phyloP scores from a whole-genome alignment of 2,888 invertebrate genomes.

The Rapana venosa region DNA sequence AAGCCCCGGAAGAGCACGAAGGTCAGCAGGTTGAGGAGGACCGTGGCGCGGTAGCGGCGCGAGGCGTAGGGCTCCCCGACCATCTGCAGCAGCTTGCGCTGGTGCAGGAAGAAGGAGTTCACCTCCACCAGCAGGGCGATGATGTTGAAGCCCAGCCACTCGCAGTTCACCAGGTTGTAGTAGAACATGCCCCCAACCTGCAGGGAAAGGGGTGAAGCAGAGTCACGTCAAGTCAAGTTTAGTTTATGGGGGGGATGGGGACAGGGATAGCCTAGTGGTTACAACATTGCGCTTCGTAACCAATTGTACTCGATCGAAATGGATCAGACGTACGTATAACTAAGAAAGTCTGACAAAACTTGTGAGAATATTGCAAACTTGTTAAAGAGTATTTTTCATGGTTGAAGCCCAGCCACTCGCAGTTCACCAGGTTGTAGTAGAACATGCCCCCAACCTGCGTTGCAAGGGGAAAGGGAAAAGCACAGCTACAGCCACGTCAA shows the following conservation, averaged over 20 bases:
- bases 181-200: conserved; percentile 76
- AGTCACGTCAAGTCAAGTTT: too few species aligned
- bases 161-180: conserved; percentile 70
- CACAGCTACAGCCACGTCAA: too few species aligned
- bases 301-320: too few species aligned
- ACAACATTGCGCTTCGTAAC: too few species aligned
- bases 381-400: too few species aligned
- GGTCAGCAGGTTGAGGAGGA: conserved; percentile 70
- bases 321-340: too few species aligned
- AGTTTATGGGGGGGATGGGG: too few species aligned
- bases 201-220: conserved; percentile 20
- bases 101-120: conserved; percentile 77
- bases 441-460: conserved; percentile 74
- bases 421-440: conserved; percentile 71
- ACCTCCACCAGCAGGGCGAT: conserved; percentile 75
- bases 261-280: too few species aligned
- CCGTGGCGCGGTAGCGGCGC: conserved; percentile 65
- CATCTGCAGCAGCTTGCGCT: conserved; percentile 77
- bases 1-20: conserved; percentile 72
- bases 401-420: conserved; percentile 72
- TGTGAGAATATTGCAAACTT: too few species aligned
- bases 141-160: conserved; percentile 73
- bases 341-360: too few species aligned
- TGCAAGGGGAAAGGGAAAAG: too few species aligned
- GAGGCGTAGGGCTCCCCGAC: conserved; percentile 62